Evolutionary conservation across 2,797 vertebrate genomes (phyloP).

Genomic region (Falco peregrinus): DNA sequence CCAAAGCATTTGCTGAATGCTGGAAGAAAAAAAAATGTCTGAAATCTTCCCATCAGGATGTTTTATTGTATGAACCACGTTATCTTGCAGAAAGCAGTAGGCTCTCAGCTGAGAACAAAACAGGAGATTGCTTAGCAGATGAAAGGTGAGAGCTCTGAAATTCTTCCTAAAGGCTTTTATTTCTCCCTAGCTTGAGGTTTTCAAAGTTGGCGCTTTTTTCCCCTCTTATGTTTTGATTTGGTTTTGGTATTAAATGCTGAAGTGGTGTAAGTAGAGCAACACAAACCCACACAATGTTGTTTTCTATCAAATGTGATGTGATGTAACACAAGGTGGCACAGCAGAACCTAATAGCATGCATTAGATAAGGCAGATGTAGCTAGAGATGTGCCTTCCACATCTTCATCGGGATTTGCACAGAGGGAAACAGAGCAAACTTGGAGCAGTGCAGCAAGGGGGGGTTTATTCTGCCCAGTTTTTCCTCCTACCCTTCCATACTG

Average conservation of each 20-base stretch:
- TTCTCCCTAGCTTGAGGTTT: neutral
- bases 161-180: neutral
- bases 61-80: neutral
- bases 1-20: neutral
- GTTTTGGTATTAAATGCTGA: neutral
- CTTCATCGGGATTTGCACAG: neutral
- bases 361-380: constrained; percentile 51
- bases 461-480: neutral
- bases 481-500: neutral
- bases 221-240: neutral
- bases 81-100: neutral
- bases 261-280: neutral
- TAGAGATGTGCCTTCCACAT: constrained; percentile 52
- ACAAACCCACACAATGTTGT: constrained; percentile 15
- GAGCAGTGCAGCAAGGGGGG: neutral
- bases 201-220: neutral
- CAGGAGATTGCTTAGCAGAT: neutral
- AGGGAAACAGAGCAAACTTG: constrained; percentile 35
- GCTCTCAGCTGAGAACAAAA: neutral
- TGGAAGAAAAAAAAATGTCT: neutral
- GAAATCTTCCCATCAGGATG: neutral
- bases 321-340: constrained; percentile 79
- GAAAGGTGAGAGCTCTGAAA: neutral
- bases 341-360: constrained; percentile 59
- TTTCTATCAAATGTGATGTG: constrained; percentile 51